Conservation (phyloP, 2,888 invertebrate species). For the Callimorpha dominula region DNA sequence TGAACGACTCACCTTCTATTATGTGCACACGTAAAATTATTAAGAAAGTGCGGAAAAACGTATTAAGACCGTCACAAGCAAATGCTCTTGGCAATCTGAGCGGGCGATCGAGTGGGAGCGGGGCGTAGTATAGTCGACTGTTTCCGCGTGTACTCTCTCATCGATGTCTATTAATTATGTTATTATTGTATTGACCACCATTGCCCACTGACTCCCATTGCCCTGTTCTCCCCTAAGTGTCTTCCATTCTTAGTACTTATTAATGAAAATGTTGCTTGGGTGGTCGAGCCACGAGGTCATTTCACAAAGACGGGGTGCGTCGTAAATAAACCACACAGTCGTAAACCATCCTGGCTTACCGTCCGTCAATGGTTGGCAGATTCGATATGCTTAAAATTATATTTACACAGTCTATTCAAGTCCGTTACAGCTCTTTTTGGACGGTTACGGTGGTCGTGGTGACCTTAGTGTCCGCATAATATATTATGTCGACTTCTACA, state of each 20-base stretch:
- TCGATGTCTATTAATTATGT: too few relatives aligned
- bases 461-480: background rate
- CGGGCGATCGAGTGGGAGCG: too few relatives aligned
- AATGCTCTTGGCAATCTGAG: too few relatives aligned
- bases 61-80: too few relatives aligned
- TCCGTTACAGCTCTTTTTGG: background rate
- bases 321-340: slow-evolving; percentile 2
- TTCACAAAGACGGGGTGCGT: background rate
- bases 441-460: background rate
- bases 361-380: background rate
- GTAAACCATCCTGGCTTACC: background rate
- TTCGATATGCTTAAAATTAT: background rate
- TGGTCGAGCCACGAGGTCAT: background rate
- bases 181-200: too few relatives aligned
- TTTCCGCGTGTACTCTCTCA: too few relatives aligned
- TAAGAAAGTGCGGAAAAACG: too few relatives aligned
- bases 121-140: too few relatives aligned
- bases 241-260: background rate
- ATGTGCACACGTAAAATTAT: too few relatives aligned
- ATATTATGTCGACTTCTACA: background rate
- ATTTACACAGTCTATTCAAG: background rate
- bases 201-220: too few relatives aligned
- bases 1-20: too few relatives aligned
- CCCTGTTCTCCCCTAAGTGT: too few relatives aligned
- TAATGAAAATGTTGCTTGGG: background rate